phyloP scores from a whole-genome alignment of 2,888 invertebrate genomes.

The Eledona agricola region DNA sequence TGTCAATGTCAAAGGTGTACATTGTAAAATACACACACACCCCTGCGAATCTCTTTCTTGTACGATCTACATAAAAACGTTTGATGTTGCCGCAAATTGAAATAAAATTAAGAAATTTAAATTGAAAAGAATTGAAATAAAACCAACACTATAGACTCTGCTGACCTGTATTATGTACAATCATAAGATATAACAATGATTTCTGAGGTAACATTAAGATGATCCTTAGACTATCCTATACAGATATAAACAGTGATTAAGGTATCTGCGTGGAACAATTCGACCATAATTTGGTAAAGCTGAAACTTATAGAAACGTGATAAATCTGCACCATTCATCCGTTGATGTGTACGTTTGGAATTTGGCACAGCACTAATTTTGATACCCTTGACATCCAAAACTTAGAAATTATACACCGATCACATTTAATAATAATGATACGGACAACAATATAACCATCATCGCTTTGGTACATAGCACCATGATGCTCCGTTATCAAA shows the following conservation, averaged over 20 bases:
- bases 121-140: too few species aligned
- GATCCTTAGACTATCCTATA: conserved; percentile 21
- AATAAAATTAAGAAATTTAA: too few species aligned
- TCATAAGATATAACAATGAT: conserved; percentile 20
- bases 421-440: conserved; percentile 4
- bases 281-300: conserved; percentile 27
- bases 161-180: conserved; percentile 13
- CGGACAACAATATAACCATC: conserved; percentile 12
- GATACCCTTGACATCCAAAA: conserved; percentile 7
- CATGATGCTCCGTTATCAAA: conserved; percentile 40
- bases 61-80: too few species aligned
- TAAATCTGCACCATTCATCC: conserved; percentile 8
- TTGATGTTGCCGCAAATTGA: too few species aligned
- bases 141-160: conserved; percentile 17
- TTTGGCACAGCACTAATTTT: conserved; percentile 27
- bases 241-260: conserved; percentile 27
- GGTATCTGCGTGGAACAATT: conserved; percentile 15
- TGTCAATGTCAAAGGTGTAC: too few species aligned
- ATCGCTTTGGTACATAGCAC: conserved; percentile 41
- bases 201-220: conserved; percentile 21
- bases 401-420: conserved; percentile 5
- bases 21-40: too few species aligned
- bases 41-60: too few species aligned
- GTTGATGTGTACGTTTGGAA: conserved; percentile 7
- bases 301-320: conserved; percentile 6